These are phyloP conservation scores for Macheiramphus alcinus DNA, from an alignment of 2,113 vertebrate genomes.

Conservation along the genomic window DNA sequence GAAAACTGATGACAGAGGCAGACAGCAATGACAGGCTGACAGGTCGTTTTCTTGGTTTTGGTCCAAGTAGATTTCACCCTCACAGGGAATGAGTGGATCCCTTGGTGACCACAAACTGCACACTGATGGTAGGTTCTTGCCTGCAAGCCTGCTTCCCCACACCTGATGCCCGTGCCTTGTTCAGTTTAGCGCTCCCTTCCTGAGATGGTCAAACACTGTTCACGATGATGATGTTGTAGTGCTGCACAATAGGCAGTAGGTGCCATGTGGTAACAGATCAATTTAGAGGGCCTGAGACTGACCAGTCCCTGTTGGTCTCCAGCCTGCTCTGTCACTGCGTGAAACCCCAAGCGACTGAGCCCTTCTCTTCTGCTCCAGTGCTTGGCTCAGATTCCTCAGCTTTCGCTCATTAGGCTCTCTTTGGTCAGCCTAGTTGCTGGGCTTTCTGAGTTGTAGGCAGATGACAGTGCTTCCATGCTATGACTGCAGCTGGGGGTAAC, in stretches of 20 bases:
- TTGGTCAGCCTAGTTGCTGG: neutral
- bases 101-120: neutral
- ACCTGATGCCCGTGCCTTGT: neutral
- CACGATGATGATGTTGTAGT: neutral
- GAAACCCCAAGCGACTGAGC: neutral
- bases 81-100: neutral
- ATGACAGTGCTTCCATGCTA: neutral
- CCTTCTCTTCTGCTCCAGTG: neutral
- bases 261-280: neutral
- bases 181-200: neutral
- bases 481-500: neutral
- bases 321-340: neutral
- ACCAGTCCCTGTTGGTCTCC: neutral
- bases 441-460: neutral
- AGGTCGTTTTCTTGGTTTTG: neutral
- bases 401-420: neutral
- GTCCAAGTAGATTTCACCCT: neutral
- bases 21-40: neutral
- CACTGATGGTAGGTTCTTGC: neutral
- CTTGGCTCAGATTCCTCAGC: neutral
- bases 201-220: neutral
- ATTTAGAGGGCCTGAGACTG: neutral
- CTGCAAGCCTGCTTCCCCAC: neutral
- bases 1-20: neutral
- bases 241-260: neutral